Base-by-base conservation (phyloP, 2,797 vertebrate genomes). In the Lophotriccus pileatus region DNA sequence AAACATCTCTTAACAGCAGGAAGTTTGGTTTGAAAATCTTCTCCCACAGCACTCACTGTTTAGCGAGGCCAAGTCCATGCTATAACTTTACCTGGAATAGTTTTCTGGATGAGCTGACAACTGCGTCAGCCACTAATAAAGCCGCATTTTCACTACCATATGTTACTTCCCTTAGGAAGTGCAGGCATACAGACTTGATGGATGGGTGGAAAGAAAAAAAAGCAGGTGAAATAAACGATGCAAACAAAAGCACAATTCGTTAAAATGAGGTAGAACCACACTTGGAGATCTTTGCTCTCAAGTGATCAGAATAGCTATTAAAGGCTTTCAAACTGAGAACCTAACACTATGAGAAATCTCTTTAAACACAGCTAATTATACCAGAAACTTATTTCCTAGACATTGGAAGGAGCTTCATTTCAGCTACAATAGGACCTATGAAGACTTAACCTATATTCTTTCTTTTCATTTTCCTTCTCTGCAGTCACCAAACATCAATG, bases 391-490 rank as follows among this genome's bases (percentile, higher is more conserved):
- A 6, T 52, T 87, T 89, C 80, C 69, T 63, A 69, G 44, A 69
- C 47, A 39, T 28, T 70, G 25, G 53, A 23, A 84, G 47, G 10
- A 81, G 20, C 34, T 90, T 84, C 59, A 66, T 52, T 95, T 78
- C 79, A 92, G n/a, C 43, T 46, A 47, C 7, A 27, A 75, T 0
- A 62, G 44, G 66, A 78, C 36, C 70, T 59, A 16, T 20, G 25
- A 85, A 87, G 63, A 81, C n/a, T 76, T 73, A 83, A 89, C 34
- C 76, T 78, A 49, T 49, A 92, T 86, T 92, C 47, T 37, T 62
- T 34, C 46, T 85, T 91, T 77, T 91, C 15, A 56, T 37, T 73
- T 84, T 60, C 43, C 21, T 58, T 60, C 58, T 84, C 70, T 56
- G 67, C 58, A 84, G 52, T 73, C 69, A 87, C 73, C 70, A 70